phyloP scores from a whole-genome alignment of 1,140 invertebrate species.

The Marisa cornuarietis region DNA sequence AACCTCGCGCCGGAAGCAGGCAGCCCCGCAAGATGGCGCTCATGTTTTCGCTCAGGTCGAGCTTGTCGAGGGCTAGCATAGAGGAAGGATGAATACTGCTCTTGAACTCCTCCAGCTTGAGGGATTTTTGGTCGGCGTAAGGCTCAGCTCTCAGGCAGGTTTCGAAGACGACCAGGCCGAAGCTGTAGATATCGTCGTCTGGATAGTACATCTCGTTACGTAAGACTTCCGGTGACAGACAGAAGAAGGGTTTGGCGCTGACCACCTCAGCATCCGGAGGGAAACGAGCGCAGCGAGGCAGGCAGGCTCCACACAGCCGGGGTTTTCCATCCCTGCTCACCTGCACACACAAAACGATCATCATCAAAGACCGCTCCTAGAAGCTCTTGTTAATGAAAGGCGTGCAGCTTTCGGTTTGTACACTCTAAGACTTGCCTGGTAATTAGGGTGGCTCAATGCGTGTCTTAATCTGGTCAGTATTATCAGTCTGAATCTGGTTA shows the following conservation, averaged over 20 bases:
- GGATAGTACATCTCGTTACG: slow-evolving; percentile 33
- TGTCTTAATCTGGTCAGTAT: no score
- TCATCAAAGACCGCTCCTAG: no score
- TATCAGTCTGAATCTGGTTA: no score
- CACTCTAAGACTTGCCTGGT: no score
- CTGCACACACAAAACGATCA: slow-evolving; percentile 4
- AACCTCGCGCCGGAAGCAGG: slow-evolving; percentile 19
- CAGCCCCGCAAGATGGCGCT: slow-evolving; percentile 21
- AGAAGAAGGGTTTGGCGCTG: slow-evolving; percentile 32
- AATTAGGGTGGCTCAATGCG: no score
- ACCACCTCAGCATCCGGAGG: slow-evolving; percentile 21
- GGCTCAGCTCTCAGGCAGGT: slow-evolving; percentile 22
- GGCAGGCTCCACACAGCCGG: slow-evolving; percentile 37
- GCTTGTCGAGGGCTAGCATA: slow-evolving; percentile 33
- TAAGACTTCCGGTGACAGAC: slow-evolving; percentile 47
- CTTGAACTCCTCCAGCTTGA: slow-evolving; percentile 35
- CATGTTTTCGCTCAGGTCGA: slow-evolving; percentile 4
- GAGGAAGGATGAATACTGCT: slow-evolving; percentile 27
- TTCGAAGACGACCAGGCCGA: slow-evolving; percentile 45
- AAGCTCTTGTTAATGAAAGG: no score
- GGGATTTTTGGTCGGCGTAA: slow-evolving; percentile 30
- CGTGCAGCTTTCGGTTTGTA: no score
- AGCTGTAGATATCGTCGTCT: slow-evolving; percentile 45
- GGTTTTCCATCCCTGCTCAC: slow-evolving; percentile 33
- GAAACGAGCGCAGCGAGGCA: slow-evolving; percentile 36